phyloP scores from a whole-genome alignment of 1,140 invertebrate genomes.

The Lasioglossum albipes region DNA sequence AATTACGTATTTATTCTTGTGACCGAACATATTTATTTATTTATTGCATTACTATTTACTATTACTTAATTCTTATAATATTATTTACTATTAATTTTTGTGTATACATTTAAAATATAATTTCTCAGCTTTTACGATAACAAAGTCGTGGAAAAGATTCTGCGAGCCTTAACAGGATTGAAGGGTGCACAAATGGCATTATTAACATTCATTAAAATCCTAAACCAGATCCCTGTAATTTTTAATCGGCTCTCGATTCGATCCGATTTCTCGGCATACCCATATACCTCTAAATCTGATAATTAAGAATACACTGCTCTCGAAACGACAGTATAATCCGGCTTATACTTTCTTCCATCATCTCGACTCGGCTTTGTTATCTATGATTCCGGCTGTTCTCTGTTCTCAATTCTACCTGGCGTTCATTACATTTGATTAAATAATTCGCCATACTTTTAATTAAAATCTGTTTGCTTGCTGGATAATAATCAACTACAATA shows the following conservation, averaged over 20 bases:
- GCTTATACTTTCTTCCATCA: slow-evolving; percentile 56
- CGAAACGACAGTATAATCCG: slow-evolving; percentile 50
- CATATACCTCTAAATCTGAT: slow-evolving; percentile 44
- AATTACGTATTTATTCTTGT: no score
- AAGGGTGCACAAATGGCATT: not conserved
- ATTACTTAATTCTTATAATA: no score
- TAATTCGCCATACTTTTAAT: slow-evolving; percentile 34
- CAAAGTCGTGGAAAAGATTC: not conserved
- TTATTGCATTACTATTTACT: no score
- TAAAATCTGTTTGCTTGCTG: slow-evolving; percentile 20
- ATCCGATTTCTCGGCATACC: not conserved
- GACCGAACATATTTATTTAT: no score
- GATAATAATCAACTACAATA: not conserved
- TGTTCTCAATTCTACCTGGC: not conserved
- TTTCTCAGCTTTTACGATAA: not conserved
- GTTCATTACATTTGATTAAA: slow-evolving; percentile 52
- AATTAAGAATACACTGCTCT: slow-evolving; percentile 55
- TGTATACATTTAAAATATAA: no score
- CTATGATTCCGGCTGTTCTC: slow-evolving; percentile 24
- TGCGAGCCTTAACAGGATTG: not conserved
- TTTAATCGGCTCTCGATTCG: slow-evolving; percentile 9
- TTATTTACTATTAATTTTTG: no score
- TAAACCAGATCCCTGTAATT: not conserved
- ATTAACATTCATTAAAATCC: slow-evolving; percentile 5
- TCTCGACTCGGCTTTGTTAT: slow-evolving; percentile 48